A percentile compares a stretch with the other conserved stretches of the same genome.
These are phyloP conservation scores for Pangasianodon gigas DNA, from an alignment of 2,113 vertebrate species.

Conservation along the genomic window DNA sequence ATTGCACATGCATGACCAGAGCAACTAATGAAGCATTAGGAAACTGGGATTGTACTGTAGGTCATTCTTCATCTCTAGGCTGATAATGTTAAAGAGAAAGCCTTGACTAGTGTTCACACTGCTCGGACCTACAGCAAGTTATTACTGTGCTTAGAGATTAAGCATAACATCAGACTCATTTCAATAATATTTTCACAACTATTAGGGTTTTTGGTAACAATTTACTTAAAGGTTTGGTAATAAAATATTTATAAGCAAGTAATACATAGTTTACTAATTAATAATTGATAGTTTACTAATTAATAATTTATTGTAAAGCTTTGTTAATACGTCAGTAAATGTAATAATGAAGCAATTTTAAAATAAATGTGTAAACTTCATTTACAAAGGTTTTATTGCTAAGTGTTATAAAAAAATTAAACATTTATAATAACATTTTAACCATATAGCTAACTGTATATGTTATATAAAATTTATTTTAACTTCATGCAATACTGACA, in stretches of 20 bases:
- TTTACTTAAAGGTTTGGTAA: neutral
- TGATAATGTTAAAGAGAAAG: constrained; percentile 25
- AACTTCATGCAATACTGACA: neutral
- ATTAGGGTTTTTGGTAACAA: neutral
- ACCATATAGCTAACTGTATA: neutral
- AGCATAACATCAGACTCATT: neutral
- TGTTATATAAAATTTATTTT: neutral
- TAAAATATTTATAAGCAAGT: neutral
- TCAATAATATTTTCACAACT: neutral
- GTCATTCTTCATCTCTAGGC: constrained; percentile 24
- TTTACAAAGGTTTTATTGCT: neutral
- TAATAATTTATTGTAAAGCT: neutral
- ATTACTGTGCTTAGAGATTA: constrained; percentile 20
- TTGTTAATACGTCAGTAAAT: neutral
- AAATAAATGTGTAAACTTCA: neutral
- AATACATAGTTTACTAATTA: neutral
- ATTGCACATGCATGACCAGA: constrained; percentile 20
- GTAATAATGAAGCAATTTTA: neutral
- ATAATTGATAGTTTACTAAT: neutral
- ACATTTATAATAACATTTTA: neutral
- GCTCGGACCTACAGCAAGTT: neutral
- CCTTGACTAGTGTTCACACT: neutral
- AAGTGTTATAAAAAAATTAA: neutral
- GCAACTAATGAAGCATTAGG: constrained; percentile 20
- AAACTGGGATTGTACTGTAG: constrained; percentile 17